Evolutionary conservation across 1,140 invertebrate species (phyloP).

Genomic region (Agrilus planipennis): DNA sequence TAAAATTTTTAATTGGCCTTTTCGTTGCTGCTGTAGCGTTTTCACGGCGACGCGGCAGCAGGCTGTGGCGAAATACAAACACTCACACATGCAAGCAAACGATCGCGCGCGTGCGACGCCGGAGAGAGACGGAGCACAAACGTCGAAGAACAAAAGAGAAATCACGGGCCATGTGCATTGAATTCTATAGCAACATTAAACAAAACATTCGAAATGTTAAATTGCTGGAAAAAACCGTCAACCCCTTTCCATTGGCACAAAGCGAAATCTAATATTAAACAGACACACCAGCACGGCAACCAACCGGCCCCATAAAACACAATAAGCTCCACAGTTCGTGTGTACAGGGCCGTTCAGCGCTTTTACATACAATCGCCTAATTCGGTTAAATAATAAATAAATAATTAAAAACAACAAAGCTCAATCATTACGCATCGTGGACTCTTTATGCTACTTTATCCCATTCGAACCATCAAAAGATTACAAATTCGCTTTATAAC

Average conservation of each 20-base stretch:
- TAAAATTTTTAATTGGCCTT: too few relatives aligned
- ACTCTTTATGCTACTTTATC: conserved; percentile 6
- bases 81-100: neutral
- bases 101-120: neutral
- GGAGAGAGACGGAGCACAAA: neutral
- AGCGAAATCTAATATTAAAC: conserved; percentile 31
- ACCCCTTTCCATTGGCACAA: conserved; percentile 22
- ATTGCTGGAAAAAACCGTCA: conserved; percentile 27
- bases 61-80: too few relatives aligned
- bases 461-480: neutral
- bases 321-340: conserved; percentile 28
- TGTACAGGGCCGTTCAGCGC: too few relatives aligned
- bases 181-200: too few relatives aligned
- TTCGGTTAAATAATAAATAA: conserved; percentile 32
- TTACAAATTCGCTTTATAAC: neutral
- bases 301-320: conserved; percentile 30
- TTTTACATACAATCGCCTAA: conserved; percentile 27
- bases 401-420: conserved; percentile 32
- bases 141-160: neutral
- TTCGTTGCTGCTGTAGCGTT: too few relatives aligned
- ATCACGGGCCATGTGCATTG: conserved; percentile 1
- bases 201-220: conserved; percentile 21
- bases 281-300: too few relatives aligned
- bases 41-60: too few relatives aligned
- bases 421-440: conserved; percentile 28